Base-by-base conservation (phyloP, 2,888 invertebrate genomes). In the Agapetus fuscipes region DNA sequence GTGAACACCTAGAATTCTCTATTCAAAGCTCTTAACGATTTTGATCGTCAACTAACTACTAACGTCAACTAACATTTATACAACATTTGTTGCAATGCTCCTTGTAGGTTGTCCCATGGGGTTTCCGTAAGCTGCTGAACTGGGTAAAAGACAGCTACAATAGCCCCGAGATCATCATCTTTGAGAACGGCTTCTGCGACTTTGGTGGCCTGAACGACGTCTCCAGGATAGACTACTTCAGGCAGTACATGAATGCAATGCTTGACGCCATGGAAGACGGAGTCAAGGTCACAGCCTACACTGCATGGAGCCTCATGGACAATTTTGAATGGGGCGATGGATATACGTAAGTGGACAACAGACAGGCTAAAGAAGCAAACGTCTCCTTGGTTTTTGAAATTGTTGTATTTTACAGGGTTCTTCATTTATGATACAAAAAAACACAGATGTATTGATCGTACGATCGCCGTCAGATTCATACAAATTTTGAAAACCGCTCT, bases 131-230 rank as follows among this genome's bases (percentile, higher is more conserved):
- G 51, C 54, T 71, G 1, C 52, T 77, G 1, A 66, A 66, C 17
- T 77, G 72, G 69, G 64, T 79, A 12, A 72, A 70, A 47, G 55
- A 66, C 1, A 62, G 61, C 15, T 80, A 75, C 53, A 62, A 69
- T 24, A 62, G 76, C 47, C 64, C 71, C 0, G 61, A 61, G 31
- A 64, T 78, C 6, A 56, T 72, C 48, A 68, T 78, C 17, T 72
- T 71, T 0, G 79, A 79, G 52, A 78, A 77, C 50, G 78, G 78
- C 2, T 75, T 64, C 53, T 66, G 71, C 0, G 72, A 70, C 17
- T 54, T 26, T 7, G 50, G 46, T 11, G 37, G 36, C 5, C 29
- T 61, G 11, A 61, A 71, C 24, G 51, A 57, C 4, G 44, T 51
- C 3, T 55, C 52, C 3, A 52, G 67, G 25, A 49, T 56, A 3